Evolutionary conservation across 2,113 vertebrate genomes (phyloP), one percentile per base, ranked within the genome.

Genomic region (Brachypteracias leptosomus): DNA sequence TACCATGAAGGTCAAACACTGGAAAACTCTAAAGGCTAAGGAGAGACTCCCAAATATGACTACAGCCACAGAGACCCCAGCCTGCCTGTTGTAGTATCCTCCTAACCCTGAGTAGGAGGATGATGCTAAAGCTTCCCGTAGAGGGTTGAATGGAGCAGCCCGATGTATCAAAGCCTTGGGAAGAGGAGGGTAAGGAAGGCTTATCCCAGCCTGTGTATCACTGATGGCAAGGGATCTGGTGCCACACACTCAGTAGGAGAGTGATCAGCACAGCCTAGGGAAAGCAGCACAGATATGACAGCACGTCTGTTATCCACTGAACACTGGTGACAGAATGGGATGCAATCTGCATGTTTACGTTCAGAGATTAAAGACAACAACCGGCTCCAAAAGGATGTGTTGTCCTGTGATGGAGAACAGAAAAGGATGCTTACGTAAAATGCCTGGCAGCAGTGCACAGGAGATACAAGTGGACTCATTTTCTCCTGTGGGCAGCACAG

Each of bases 361-460:
- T 51, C 74, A 20, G 93, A 61, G 94, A 95, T 96, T 90, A 91
- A 74, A 94, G 84, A 49, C 62, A 88, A 57, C 66, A 77, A 93
- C 29, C 9, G 12, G 66, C 89, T 87, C 55, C 90, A 87, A 10
- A 16, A 49, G 91, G 63, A 85, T 2, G 0, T 13, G 47, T 63
- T 87, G 77, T 29, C 55, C 83, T 81, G 85, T 1, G 0, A 7
- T 7, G 55, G 63, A 21, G 74, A 90, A 24, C 65, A 71, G 79
- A 71, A 71, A 36, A 28, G 71, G 80, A 49, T 80, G 79, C 61
- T 92, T 82, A 92, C 0, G 3, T 96, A 89, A 95, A 94, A 71
- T 3, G 78, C 72, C 93, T 86, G 90, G 90, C 76, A 90, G 62
- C 35, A 49, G 88, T 1, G 6, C 57, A 18, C 55, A 33, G 87